phyloP scores from a whole-genome alignment of 2,888 invertebrate species.

The Cantharis flavilabris region DNA sequence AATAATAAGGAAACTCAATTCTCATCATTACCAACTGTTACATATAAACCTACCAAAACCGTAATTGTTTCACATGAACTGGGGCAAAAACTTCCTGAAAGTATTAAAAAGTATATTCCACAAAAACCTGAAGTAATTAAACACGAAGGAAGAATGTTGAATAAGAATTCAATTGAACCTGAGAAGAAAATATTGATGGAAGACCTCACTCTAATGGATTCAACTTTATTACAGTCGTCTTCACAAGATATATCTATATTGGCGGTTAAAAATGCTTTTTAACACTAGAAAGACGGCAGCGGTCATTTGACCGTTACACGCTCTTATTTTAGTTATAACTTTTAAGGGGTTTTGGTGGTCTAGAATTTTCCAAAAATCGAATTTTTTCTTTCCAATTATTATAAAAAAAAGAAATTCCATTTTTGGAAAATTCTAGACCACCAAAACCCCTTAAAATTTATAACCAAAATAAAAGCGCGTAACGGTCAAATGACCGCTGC shows the following conservation, averaged over 20 bases:
- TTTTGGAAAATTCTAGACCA: no score
- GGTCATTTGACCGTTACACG: no score
- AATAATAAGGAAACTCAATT: background rate
- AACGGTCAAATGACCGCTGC: no score
- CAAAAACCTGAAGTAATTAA: background rate
- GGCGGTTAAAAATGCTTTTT: background rate
- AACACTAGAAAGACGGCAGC: no score
- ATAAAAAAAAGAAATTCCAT: no score
- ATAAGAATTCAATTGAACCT: background rate
- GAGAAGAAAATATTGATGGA: background rate
- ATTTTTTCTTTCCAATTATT: no score
- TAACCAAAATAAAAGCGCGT: no score
- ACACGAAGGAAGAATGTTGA: background rate
- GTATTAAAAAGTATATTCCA: background rate
- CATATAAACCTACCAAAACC: background rate
- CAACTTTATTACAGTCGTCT: background rate
- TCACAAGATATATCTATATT: background rate
- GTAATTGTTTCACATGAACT: background rate
- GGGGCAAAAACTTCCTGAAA: background rate
- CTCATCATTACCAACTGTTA: background rate
- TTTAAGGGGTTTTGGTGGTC: no score
- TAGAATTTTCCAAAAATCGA: no score
- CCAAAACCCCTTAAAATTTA: no score
- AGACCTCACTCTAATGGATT: background rate
- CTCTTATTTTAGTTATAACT: no score